Evolutionary conservation across 2,888 invertebrate species (phyloP), one percentile per base, ranked within the genome.

Genomic region (Erebia ligea): DNA sequence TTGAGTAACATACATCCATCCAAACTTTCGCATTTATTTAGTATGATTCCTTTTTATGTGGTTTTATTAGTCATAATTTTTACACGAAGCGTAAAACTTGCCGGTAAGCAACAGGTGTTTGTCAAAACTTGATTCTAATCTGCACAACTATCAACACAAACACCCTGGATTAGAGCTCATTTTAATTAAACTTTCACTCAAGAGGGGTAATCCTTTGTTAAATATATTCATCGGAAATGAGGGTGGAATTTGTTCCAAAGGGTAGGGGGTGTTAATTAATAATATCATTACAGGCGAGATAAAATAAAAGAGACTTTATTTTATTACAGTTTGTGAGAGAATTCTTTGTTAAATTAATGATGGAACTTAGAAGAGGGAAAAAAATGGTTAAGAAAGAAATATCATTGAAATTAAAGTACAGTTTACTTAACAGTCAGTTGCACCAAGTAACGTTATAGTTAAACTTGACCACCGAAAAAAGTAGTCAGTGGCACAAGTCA

Each of bases 161-260:
- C 34, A 17, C 52, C 2, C 2, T 4, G 10, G 1, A 2, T 52
- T 50, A 64, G 54, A 40, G 54, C 34, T 52, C 48, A 62, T 62
- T 15, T 13, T 40, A 17, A 64, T 64, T 52, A 17, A 54, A 48
- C 42, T 19, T 19, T 2, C 15, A 21, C 21, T 45, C 3, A 21
- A 62, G 48, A 62, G 45, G 42, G 1, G 19, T 48, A 48, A 48
- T 62, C 62, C 21, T 19, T 62, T 48, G 45, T 62, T 62, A 19
- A 62, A 62, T 48, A 48, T 62, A 62, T 62, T 62, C 62, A 45
- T 21, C 42, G 15, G 45, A 45, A 62, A 61, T 40, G n/a, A 19
- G 62, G 19, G 48, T 48, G 8, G 13, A 62, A 48, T 62, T 45
- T 62, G 40, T 48, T 62, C 10, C 19, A 61, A 61, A 40, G 40